phyloP scores from a whole-genome alignment of 2,888 invertebrate genomes.

The Latrodectus hesperus region DNA sequence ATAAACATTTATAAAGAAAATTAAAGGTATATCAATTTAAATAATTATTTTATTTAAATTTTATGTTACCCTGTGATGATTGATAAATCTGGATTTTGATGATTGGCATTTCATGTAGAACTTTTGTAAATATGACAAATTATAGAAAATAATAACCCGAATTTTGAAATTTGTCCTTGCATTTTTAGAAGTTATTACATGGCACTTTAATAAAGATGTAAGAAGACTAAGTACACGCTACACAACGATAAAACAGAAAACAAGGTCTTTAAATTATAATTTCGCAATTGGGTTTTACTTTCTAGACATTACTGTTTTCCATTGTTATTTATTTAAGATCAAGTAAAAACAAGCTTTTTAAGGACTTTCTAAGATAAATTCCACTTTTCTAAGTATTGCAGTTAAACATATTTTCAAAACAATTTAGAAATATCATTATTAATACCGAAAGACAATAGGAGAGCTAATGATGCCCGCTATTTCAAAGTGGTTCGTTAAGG shows the following conservation, averaged over 20 bases:
- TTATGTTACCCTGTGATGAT: too few species aligned
- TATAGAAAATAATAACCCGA: too few species aligned
- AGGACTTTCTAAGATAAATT: constrained; percentile 15
- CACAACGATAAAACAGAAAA: background rate
- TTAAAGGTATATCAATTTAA: too few species aligned
- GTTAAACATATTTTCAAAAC: constrained; percentile 15
- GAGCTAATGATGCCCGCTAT: constrained; percentile 14
- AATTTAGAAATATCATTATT: constrained; percentile 11
- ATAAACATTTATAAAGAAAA: too few species aligned
- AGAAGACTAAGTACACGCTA: background rate
- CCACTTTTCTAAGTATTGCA: constrained; percentile 27
- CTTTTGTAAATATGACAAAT: too few species aligned
- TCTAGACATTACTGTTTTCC: background rate
- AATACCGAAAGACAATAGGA: constrained; percentile 27
- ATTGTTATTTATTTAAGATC: constrained; percentile 28
- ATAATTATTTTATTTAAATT: too few species aligned
- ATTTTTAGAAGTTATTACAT: background rate
- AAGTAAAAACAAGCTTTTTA: constrained; percentile 20
- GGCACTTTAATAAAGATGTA: background rate
- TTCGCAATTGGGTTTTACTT: background rate
- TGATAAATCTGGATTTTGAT: too few species aligned
- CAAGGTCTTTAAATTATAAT: background rate
- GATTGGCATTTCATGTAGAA: too few species aligned
- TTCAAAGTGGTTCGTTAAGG: constrained; percentile 35
- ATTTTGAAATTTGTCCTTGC: background rate